A percentile compares a stretch with the other conserved stretches of the same genome.
Evolutionary conservation across 2,797 vertebrate species (phyloP).

Genomic region (Mycteria americana): DNA sequence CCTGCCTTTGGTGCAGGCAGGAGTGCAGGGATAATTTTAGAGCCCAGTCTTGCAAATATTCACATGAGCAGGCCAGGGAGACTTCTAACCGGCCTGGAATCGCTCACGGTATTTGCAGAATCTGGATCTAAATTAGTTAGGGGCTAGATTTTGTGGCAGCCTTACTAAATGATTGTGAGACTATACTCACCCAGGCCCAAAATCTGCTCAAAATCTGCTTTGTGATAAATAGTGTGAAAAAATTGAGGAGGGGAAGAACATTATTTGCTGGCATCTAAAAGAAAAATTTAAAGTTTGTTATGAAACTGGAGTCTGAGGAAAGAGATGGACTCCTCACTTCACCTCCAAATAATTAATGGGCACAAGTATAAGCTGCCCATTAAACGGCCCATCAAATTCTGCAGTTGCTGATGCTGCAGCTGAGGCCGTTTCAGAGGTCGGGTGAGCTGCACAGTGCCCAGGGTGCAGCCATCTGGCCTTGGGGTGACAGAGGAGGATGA

Average conservation of each 20-base stretch:
- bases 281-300: background rate
- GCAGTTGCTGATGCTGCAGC: too few species aligned
- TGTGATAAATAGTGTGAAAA: background rate
- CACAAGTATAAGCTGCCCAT: background rate
- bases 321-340: background rate
- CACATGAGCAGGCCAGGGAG: background rate
- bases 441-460: background rate
- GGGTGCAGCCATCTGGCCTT: fast-evolving
- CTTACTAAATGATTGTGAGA: background rate
- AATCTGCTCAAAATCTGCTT: background rate
- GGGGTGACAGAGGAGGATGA: background rate
- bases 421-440: fast-evolving
- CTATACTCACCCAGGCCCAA: background rate
- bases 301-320: background rate
- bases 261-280: background rate
- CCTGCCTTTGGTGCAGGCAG: background rate
- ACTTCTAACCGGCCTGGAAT: background rate
- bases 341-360: background rate
- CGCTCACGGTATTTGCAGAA: background rate
- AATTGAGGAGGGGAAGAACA: background rate
- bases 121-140: background rate
- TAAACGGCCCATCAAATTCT: background rate
- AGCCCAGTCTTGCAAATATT: background rate
- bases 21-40: background rate
- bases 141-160: background rate